These are phyloP conservation scores for Lobophora halterata DNA, from an alignment of 2,888 invertebrate genomes.

Conservation along the genomic window DNA sequence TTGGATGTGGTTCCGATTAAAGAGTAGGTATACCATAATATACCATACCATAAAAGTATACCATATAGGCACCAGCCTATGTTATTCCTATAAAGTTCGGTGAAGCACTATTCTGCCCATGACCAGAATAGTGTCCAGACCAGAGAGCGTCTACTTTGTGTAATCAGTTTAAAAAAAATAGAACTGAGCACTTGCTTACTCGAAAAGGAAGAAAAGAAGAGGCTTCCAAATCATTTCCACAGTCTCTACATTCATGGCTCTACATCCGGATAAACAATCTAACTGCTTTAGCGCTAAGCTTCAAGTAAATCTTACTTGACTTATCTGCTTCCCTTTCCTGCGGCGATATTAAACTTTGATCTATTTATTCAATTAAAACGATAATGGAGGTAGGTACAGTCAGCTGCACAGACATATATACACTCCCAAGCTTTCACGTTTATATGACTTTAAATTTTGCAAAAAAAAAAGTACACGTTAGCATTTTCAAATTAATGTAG, in stretches of 20 bases:
- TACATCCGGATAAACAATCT: conserved; percentile 38
- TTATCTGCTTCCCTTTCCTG: conserved; percentile 40
- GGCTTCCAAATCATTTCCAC: conserved; percentile 11
- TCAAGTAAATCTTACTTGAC: conserved; percentile 53
- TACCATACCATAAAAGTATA: too few species aligned
- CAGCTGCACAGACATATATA: conserved; percentile 1
- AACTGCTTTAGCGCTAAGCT: conserved; percentile 50
- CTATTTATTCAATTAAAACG: conserved; percentile 5
- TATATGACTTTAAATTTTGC: too few species aligned
- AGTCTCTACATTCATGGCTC: conserved; percentile 11
- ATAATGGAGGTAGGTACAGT: too few species aligned
- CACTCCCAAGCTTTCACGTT: background rate
- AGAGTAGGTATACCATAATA: too few species aligned
- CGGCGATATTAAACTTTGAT: conserved; percentile 34
- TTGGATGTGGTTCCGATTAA: too few species aligned
- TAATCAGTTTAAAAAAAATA: too few species aligned
- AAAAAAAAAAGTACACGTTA: background rate
- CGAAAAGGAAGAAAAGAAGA: background rate
- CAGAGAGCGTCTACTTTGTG: too few species aligned
- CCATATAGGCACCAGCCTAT: too few species aligned
- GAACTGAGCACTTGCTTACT: too few species aligned
- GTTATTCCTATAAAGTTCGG: too few species aligned
- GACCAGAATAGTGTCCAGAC: too few species aligned
- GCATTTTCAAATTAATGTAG: conserved; percentile 31
- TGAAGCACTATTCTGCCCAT: too few species aligned